These are phyloP conservation scores for Trachymyrmex cornetzi DNA, from an alignment of 1,140 invertebrate genomes.

Conservation along the genomic window DNA sequence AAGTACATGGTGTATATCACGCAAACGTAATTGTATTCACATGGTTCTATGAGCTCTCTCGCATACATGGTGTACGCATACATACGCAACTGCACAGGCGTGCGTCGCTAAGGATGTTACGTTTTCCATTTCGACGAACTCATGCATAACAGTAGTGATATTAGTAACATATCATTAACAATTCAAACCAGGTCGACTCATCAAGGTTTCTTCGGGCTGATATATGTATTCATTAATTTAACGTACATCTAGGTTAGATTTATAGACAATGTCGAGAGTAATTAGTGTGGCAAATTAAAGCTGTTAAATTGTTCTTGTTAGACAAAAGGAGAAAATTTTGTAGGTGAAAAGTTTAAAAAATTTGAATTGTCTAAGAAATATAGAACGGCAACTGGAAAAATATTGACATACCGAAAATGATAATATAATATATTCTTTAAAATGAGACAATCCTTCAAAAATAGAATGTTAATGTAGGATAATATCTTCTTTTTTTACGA, in stretches of 20 bases:
- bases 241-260: background rate
- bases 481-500: background rate
- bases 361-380: background rate
- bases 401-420: background rate
- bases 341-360: background rate
- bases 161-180: slow-evolving; percentile 67
- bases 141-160: slow-evolving; percentile 43
- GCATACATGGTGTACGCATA: slow-evolving; percentile 9
- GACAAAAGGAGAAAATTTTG: background rate
- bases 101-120: slow-evolving; percentile 38
- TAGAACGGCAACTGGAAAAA: background rate
- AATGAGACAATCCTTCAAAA: background rate
- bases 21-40: slow-evolving; percentile 36
- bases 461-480: background rate
- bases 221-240: background rate
- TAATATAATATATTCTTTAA: background rate
- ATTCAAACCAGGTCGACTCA: slow-evolving; percentile 61
- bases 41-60: slow-evolving; percentile 14
- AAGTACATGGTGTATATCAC: slow-evolving; percentile 31
- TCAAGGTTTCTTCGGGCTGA: slow-evolving; percentile 25
- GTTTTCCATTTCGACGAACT: slow-evolving; percentile 57
- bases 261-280: background rate
- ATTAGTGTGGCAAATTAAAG: background rate
- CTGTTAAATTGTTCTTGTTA: background rate
- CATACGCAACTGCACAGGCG: background rate